These are phyloP conservation scores for Rhea pennata DNA, from an alignment of 2,113 vertebrate species.

Conservation along the genomic window DNA sequence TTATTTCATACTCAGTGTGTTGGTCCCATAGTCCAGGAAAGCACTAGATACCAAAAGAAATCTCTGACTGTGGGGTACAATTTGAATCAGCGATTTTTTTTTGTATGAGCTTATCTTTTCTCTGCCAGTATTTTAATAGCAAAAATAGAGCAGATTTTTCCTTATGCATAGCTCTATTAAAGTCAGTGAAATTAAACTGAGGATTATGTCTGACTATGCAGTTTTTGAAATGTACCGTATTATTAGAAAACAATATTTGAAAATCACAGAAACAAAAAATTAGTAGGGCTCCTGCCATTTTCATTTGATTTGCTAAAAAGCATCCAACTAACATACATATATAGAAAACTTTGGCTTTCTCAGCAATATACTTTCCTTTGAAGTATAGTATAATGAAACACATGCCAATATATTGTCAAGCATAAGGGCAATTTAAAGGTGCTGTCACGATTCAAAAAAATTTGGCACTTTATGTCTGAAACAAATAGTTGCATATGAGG, in stretches of 20 bases:
- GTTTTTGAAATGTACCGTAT: background rate
- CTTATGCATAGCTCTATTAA: background rate
- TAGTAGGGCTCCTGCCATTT: background rate
- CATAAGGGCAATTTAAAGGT: background rate
- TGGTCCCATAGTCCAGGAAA: background rate
- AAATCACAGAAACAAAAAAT: background rate
- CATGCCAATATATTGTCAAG: background rate
- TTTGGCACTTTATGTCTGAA: background rate
- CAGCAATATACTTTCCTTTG: background rate
- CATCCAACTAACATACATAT: background rate
- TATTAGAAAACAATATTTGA: background rate
- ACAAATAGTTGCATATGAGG: background rate
- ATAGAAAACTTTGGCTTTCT: background rate
- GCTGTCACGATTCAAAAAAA: background rate
- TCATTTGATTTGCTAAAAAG: background rate
- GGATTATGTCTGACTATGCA: background rate
- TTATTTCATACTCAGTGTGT: background rate
- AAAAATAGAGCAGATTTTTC: background rate
- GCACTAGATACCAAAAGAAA: background rate
- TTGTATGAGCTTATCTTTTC: background rate
- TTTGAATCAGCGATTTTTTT: background rate
- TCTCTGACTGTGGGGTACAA: background rate
- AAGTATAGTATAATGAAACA: background rate
- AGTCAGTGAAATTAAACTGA: background rate
- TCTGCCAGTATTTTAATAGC: background rate